These are phyloP conservation scores for Gouania willdenowi DNA, from an alignment of 2,797 vertebrate genomes.

Conservation along the genomic window DNA sequence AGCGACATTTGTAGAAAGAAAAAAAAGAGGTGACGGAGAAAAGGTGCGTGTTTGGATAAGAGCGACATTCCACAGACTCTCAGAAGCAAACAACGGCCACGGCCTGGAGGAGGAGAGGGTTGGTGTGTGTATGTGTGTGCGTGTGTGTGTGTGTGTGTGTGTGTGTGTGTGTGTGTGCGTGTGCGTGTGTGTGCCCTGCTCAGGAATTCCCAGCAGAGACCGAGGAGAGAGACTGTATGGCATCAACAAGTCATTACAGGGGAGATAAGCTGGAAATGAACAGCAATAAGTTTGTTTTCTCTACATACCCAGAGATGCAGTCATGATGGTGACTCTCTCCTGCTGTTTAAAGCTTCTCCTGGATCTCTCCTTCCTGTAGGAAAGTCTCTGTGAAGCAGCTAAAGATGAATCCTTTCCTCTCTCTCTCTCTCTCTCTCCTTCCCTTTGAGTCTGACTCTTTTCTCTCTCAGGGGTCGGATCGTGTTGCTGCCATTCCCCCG, in stretches of 20 bases:
- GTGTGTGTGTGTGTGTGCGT: slow-evolving; percentile 23
- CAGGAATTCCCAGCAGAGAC: slow-evolving; percentile 26
- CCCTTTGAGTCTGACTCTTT: slow-evolving; percentile 12
- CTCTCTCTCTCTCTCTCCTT: slow-evolving; percentile 4
- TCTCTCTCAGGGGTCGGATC: slow-evolving; percentile 15
- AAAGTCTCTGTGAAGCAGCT: not conserved
- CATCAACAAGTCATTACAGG: slow-evolving; percentile 31
- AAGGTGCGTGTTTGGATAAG: not conserved
- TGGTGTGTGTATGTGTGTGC: slow-evolving; percentile 24
- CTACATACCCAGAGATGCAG: slow-evolving; percentile 66
- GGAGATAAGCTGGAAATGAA: not conserved
- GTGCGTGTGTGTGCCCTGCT: slow-evolving; percentile 22
- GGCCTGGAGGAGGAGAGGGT: slow-evolving; percentile 24
- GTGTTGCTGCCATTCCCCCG: slow-evolving; percentile 22
- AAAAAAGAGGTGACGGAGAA: not conserved
- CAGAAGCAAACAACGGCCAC: slow-evolving; percentile 37
- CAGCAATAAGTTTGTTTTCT: slow-evolving; percentile 19
- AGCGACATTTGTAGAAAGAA: not conserved
- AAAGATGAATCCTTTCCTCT: slow-evolving; percentile 32
- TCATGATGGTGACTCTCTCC: slow-evolving; percentile 50
- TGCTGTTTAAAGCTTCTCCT: not conserved
- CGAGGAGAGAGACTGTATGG: slow-evolving; percentile 14
- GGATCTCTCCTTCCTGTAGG: slow-evolving; percentile 29
- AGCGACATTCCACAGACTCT: slow-evolving; percentile 34
- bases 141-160: slow-evolving; percentile 16